Evolutionary conservation across 2,797 vertebrate species (phyloP), one percentile per base, ranked within the genome.

Genomic region (Aselliscus stoliczkanus): DNA sequence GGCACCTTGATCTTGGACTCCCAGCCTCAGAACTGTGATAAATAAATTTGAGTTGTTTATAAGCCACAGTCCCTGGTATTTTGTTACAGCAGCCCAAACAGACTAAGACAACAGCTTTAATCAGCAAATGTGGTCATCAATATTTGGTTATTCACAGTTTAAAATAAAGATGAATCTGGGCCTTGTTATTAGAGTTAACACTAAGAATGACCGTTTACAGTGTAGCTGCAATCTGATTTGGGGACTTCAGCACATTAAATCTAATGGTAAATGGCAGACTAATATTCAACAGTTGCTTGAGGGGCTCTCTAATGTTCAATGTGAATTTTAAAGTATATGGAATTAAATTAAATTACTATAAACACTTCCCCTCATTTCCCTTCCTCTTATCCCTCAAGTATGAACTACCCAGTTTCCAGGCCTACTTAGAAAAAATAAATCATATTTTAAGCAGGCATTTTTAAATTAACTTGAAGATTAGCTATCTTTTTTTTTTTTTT

Each of bases 321-420:
- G n/a, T 37, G 86, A 91, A 95, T 37, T 96, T 82, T 82, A 42
- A 83, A 86, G 58, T 76, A 64, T 88, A 58, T 81, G 34, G 37
- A 90, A 73, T 89, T 86, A 58, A 67, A 72, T 56, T 86, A 70
- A 93, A 82, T 81, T 50, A 83, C 70, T 77, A 14, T 37, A 90
- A 94, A 65, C 14, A 84, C 2, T 85, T 50, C 17, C 34, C 52
- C 73, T 87, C 23, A 47, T 70, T 54, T 52, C 39, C 6, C 21
- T 73, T 7, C 20, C 17, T 64, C 37, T 60, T 52, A 62, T 37
- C 18, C 29, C 79, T 27, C 31, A 94, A 82, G 18, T 62, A 93
- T 60, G 27, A 94, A 75, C 29, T 37, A 18, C 15, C 62, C 34
- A 50, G 87, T 95, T 93, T 95, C 70, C n/a, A 94, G 79, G 56